These are phyloP conservation scores for Bombus sibiricus DNA, from an alignment of 1,140 invertebrate genomes.

Conservation along the genomic window DNA sequence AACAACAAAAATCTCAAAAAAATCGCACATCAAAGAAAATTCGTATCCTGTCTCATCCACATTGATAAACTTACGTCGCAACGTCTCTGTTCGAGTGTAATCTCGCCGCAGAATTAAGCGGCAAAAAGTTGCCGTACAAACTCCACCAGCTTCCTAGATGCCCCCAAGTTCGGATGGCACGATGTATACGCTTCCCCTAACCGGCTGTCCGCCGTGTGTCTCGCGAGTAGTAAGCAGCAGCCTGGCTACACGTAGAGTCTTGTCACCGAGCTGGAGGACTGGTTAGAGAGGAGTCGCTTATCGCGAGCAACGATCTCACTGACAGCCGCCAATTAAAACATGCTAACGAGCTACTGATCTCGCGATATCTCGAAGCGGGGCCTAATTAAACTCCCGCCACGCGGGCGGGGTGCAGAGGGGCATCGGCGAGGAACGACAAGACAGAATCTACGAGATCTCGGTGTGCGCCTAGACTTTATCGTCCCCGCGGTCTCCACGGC, in stretches of 20 bases:
- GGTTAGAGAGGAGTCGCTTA: conserved; percentile 69
- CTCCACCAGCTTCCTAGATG: conserved; percentile 47
- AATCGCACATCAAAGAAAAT: not conserved
- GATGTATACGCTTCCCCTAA: conserved; percentile 7
- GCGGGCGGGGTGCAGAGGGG: conserved; percentile 28
- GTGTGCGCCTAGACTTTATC: conserved; percentile 59
- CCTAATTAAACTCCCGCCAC: conserved; percentile 77
- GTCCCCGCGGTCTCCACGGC: conserved; percentile 34
- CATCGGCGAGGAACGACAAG: conserved; percentile 38
- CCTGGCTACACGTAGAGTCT: conserved; percentile 63
- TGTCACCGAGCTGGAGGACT: conserved; percentile 66
- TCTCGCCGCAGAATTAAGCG: conserved; percentile 34
- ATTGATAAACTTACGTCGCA: not conserved
- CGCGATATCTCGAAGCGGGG: conserved; percentile 75
- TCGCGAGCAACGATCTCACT: conserved; percentile 76
- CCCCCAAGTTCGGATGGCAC: conserved; percentile 5
- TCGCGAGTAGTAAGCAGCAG: conserved; percentile 64
- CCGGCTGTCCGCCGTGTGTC: conserved; percentile 42
- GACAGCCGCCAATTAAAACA: conserved; percentile 83
- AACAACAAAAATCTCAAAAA: not conserved
- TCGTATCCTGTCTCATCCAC: not conserved
- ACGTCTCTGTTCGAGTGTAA: not conserved
- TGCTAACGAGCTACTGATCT: conserved; percentile 82
- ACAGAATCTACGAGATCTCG: conserved; percentile 64
- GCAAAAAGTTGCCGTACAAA: conserved; percentile 55